Percentiles rank a stretch among this genome's conserved stretches.
phyloP scores from a whole-genome alignment of 2,888 invertebrate species.

The Eubasilissa splendida region DNA sequence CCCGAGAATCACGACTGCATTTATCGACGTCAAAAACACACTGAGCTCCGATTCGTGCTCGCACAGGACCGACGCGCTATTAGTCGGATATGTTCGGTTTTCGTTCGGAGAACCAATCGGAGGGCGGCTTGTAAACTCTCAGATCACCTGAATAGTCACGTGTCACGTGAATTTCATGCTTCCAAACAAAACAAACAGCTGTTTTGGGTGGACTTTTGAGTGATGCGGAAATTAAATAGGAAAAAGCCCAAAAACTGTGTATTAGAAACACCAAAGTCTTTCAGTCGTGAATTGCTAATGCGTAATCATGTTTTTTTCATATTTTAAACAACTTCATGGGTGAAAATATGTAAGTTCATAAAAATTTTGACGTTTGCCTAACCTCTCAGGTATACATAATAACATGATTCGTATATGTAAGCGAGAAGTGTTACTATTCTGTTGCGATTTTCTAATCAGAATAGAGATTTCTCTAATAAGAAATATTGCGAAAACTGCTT shows the following conservation, averaged over 20 bases:
- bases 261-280: too few relatives aligned
- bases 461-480: too few relatives aligned
- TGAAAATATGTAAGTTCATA: too few relatives aligned
- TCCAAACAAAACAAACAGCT: conserved; percentile 79
- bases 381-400: conserved; percentile 11
- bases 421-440: neutral
- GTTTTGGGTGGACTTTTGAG: conserved; percentile 57
- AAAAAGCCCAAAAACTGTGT: neutral
- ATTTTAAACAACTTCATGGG: too few relatives aligned
- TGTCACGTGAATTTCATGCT: conserved; percentile 83
- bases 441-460: neutral
- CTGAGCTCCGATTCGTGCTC: conserved; percentile 66
- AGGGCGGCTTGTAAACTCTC: conserved; percentile 62
- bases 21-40: conserved; percentile 80
- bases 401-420: neutral
- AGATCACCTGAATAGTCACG: conserved; percentile 73
- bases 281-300: too few relatives aligned
- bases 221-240: neutral
- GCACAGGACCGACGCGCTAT: conserved; percentile 64
- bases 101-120: conserved; percentile 71
- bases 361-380: conserved; percentile 36
- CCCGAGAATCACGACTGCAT: conserved; percentile 77
- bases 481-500: neutral
- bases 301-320: too few relatives aligned
- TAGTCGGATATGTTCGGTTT: conserved; percentile 70